Conservation (phyloP, 2,797 vertebrate genomes). For the Taeniopygia guttata region DNA sequence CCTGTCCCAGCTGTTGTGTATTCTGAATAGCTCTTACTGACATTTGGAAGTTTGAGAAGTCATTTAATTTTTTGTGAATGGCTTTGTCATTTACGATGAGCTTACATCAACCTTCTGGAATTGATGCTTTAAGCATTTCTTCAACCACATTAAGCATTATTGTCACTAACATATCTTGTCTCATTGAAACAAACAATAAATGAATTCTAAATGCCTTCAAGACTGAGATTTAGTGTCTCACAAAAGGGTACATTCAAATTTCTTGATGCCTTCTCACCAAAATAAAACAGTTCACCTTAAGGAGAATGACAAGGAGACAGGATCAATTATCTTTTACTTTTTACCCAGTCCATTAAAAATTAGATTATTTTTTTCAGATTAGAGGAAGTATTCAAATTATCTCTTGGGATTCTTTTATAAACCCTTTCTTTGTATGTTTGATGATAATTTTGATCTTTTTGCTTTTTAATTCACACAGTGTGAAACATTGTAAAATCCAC, state of each 20-base stretch:
- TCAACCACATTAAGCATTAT: not conserved
- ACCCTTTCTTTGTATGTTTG: not conserved
- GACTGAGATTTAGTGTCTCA: not conserved
- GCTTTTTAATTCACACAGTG: not conserved
- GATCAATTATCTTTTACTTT: not conserved
- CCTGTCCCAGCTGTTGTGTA: not conserved
- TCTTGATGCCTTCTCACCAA: not conserved
- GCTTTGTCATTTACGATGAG: conserved; percentile 29
- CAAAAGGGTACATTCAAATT: not conserved
- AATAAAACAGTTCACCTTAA: conserved; percentile 28
- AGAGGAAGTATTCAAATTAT: not conserved
- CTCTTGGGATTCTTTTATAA: not conserved
- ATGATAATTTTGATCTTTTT: not conserved
- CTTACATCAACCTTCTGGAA: conserved; percentile 18
- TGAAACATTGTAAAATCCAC: not conserved
- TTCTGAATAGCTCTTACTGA: not conserved
- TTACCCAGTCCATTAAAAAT: not conserved
- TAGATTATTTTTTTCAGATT: not conserved
- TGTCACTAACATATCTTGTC: not conserved
- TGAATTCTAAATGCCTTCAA: conserved; percentile 11
- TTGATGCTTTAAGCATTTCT: conserved; percentile 38
- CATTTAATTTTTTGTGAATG: conserved; percentile 13
- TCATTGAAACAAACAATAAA: conserved; percentile 37
- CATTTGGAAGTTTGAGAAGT: conserved; percentile 1
- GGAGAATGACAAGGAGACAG: not conserved